Percentiles rank a stretch among this genome's conserved stretches.
phyloP scores from a whole-genome alignment of 37 sponge, comb jelly and placozoan genomes.

The Beroe ovata region DNA sequence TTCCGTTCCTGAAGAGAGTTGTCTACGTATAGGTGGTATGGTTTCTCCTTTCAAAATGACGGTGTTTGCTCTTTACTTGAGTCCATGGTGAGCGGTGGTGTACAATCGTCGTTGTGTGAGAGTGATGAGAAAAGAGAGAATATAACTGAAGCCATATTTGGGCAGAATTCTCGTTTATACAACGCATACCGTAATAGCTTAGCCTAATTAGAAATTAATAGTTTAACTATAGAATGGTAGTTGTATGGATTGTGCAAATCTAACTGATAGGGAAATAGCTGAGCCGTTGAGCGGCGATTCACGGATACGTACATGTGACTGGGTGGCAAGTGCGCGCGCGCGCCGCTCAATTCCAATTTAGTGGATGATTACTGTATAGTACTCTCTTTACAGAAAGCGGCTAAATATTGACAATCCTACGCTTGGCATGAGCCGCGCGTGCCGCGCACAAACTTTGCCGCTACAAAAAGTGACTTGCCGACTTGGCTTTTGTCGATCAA shows the following conservation, averaged over 20 bases:
- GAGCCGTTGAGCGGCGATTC: too few relatives aligned
- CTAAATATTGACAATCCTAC: neutral
- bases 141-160: neutral
- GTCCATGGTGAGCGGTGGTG: too few relatives aligned
- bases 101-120: too few relatives aligned
- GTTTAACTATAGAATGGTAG: neutral
- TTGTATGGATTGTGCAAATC: neutral
- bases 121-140: too few relatives aligned
- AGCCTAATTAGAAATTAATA: neutral
- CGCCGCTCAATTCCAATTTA: slow-evolving; percentile 34
- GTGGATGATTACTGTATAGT: slow-evolving; percentile 62
- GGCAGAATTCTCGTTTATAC: neutral
- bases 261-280: too few relatives aligned
- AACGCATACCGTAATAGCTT: neutral
- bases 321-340: too few relatives aligned
- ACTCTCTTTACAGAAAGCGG: slow-evolving; percentile 23
- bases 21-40: too few relatives aligned
- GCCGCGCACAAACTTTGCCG: slow-evolving; percentile 15
- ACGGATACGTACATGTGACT: too few relatives aligned
- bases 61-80: too few relatives aligned
- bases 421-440: slow-evolving; percentile 43
- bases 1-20: slow-evolving; percentile 71
- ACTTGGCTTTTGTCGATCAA: too few relatives aligned
- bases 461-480: too few relatives aligned
- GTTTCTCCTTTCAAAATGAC: too few relatives aligned